Percentiles rank a stretch among this genome's conserved stretches.
These are phyloP conservation scores for Caenorhabditis plicata DNA, from an alignment of 2,888 invertebrate species.

Conservation along the genomic window DNA sequence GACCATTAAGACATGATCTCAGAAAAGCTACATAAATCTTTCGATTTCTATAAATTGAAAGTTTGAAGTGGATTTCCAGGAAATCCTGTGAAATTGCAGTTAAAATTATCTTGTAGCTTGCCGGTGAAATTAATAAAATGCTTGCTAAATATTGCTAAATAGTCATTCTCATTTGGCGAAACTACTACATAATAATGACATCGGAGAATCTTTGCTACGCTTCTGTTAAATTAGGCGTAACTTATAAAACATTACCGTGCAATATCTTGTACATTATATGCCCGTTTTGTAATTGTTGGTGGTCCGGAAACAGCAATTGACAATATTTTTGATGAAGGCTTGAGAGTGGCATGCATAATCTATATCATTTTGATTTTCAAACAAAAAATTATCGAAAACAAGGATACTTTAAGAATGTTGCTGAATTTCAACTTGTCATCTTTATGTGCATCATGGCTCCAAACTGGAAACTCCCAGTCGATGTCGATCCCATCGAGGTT, in stretches of 20 bases:
- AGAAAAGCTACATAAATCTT: too few species aligned
- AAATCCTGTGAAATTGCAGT: too few species aligned
- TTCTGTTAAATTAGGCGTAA: too few species aligned
- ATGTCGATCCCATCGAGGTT: conserved; percentile 56
- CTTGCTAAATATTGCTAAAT: too few species aligned
- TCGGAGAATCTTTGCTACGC: too few species aligned
- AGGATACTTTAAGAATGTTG: conserved; percentile 33
- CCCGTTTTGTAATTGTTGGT: conserved; percentile 75
- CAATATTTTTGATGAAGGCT: conserved; percentile 17
- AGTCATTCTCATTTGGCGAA: too few species aligned
- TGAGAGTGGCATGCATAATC: neutral
- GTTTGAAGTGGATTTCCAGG: too few species aligned
- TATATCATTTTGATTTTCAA: neutral
- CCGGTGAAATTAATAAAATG: too few species aligned
- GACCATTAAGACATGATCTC: too few species aligned
- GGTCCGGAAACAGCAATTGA: conserved; percentile 74
- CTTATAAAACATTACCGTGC: conserved; percentile 74
- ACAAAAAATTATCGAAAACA: neutral
- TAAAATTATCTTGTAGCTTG: too few species aligned
- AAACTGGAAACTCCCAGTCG: conserved; percentile 64
- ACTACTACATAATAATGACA: too few species aligned
- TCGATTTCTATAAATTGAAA: too few species aligned
- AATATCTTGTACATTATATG: conserved; percentile 79
- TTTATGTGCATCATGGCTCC: conserved; percentile 47
- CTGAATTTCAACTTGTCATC: conserved; percentile 39